Percentiles rank a stretch among this genome's conserved stretches.
Conservation (phyloP, 2,888 invertebrate genomes). For the Apamea monoglypha region DNA sequence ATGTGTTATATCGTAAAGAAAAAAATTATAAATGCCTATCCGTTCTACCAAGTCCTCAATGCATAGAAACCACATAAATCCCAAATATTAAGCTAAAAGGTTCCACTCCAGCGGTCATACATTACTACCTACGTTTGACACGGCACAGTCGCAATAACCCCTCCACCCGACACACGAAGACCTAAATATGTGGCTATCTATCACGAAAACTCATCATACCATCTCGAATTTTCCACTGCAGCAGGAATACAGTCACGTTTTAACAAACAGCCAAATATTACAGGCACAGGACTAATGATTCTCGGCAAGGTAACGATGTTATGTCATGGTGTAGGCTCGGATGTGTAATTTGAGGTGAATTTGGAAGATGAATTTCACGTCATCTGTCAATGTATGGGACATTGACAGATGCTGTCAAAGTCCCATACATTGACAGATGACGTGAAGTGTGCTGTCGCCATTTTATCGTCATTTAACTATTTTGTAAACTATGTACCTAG, state of each 20-base stretch:
- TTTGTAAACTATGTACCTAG: neutral
- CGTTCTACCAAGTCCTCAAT: neutral
- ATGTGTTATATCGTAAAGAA: neutral
- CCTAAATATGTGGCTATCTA: slow-evolving; percentile 43
- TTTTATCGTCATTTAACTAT: neutral
- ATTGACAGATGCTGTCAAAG: too few species aligned
- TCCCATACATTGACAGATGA: too few species aligned
- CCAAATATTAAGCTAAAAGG: neutral
- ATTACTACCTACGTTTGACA: slow-evolving; percentile 5
- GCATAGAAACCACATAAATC: neutral
- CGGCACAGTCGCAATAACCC: slow-evolving; percentile 25
- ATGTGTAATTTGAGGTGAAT: slow-evolving; percentile 4
- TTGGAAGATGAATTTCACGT: slow-evolving; percentile 2
- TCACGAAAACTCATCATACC: slow-evolving; percentile 52
- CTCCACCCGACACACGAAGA: slow-evolving; percentile 9
- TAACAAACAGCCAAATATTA: slow-evolving; percentile 15
- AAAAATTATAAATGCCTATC: neutral
- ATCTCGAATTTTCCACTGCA: slow-evolving; percentile 19
- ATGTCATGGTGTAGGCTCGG: neutral
- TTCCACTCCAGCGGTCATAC: neutral
- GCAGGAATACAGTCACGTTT: slow-evolving; percentile 20
- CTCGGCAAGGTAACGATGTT: neutral
- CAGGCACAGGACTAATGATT: neutral
- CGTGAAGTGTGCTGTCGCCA: too few species aligned
- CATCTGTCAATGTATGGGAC: slow-evolving; percentile 12